Evolutionary conservation across 2,113 vertebrate genomes (phyloP).

Genomic region (Poeciliopsis prolifica): DNA sequence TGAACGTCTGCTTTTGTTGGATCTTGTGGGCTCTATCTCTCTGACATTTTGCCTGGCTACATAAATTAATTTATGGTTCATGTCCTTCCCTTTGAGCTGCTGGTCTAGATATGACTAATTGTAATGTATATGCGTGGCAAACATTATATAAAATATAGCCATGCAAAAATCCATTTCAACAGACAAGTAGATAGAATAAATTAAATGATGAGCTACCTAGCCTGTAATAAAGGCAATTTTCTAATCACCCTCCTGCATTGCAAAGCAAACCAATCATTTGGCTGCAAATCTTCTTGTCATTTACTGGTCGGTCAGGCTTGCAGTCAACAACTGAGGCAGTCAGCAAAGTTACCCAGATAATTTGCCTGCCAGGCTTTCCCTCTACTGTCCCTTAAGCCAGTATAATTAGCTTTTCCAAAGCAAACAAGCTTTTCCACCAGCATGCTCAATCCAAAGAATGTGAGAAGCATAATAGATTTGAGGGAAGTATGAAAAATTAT

Average conservation of each 20-base stretch:
- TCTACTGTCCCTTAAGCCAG: slow-evolving; percentile 32
- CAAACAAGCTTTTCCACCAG: slow-evolving; percentile 17
- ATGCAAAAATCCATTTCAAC: no score
- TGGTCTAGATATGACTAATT: no score
- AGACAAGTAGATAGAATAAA: neutral
- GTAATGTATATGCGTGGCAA: no score
- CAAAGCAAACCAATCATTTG: slow-evolving; percentile 10
- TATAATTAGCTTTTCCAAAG: slow-evolving; percentile 18
- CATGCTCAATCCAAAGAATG: slow-evolving; percentile 23
- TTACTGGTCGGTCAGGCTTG: slow-evolving; percentile 36
- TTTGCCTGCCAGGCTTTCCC: slow-evolving; percentile 18
- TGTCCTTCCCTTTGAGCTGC: no score
- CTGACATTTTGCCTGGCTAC: no score
- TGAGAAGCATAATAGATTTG: slow-evolving; percentile 11
- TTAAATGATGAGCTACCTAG: slow-evolving; percentile 13
- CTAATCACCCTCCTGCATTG: slow-evolving; percentile 3
- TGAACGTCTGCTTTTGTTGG: no score
- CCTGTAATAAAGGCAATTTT: slow-evolving; percentile 15
- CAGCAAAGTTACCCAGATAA: slow-evolving; percentile 49
- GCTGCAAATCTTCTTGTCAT: slow-evolving; percentile 32
- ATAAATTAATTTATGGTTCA: no score
- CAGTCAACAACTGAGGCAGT: slow-evolving; percentile 8
- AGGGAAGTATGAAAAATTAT: slow-evolving; percentile 6
- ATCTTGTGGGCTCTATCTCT: no score
- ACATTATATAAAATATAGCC: no score